Evolutionary conservation across 2,797 vertebrate genomes (phyloP), one percentile per base, ranked within the genome.

Genomic region (Enteromius trimaculatus): DNA sequence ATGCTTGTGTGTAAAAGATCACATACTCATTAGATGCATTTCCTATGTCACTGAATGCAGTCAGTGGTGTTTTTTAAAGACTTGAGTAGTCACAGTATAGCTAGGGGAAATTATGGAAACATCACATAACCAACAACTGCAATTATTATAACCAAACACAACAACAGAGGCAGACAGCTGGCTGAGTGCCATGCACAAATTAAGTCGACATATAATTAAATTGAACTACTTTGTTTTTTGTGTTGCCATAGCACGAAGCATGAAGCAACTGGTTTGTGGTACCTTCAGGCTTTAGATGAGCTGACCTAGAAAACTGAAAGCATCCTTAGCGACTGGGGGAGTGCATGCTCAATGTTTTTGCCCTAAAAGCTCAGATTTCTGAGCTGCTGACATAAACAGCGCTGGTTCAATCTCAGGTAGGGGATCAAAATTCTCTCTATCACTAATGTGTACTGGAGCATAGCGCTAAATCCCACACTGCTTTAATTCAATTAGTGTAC

Each of bases 271-370:
- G 71, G 80, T 82, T 75, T 66, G 31, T 66, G n/a, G 31, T 21
- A 51, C 60, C 71, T 76, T 65, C 60, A 82, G 71, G 71, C 80
- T 82, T 72, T 64, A 81, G 69, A 64, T 51, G 42, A 65, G 70
- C 58, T 82, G 80, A 76, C 80, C 80, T 82, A 75, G 60, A 76
- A 82, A 82, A 82, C n/a, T 3, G n/a, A 64, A 66, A 76, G 60
- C 60, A 53, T 82, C 34, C 31, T 76, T 55, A 55, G 80, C 51
- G 58, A 64, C 68, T 71, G 60, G 10, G 23, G 31, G 14, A 55
- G 44, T 65, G 21, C 49, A 21, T 11, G 42, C 42, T 72, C 21
- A 64, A 29, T 62, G 55, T 64, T 81, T 64, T 81, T 34, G 6
- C 39, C 34, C 42, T 72, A 42, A 42, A 75, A 53, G 10, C 55